These are phyloP conservation scores for Cochlearius cochlearius DNA, from an alignment of 2,113 vertebrate species.

Conservation along the genomic window DNA sequence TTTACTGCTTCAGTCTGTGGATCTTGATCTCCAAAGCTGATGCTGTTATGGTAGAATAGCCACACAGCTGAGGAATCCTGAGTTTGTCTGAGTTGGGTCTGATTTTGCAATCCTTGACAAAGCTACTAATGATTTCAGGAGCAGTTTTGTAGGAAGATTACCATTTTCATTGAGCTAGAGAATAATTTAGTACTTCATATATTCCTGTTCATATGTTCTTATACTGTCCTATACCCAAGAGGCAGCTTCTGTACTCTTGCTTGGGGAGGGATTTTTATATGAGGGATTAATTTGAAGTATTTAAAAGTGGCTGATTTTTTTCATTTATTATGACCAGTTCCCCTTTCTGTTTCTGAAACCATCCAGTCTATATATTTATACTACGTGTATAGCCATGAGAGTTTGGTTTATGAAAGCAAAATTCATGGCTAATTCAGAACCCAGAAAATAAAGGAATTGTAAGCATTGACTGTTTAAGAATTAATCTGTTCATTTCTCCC, in stretches of 20 bases:
- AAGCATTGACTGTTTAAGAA: slow-evolving; percentile 25
- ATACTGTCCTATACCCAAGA: background rate
- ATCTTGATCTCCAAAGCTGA: background rate
- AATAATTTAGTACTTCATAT: background rate
- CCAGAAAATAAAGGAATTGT: slow-evolving; percentile 53
- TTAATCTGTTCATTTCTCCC: slow-evolving; percentile 24
- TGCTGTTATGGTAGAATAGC: background rate
- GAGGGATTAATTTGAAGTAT: background rate
- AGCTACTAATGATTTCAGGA: background rate
- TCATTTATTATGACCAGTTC: background rate
- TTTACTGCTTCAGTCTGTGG: background rate
- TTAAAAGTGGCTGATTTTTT: background rate
- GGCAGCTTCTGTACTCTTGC: background rate
- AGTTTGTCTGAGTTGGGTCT: background rate
- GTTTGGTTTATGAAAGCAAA: slow-evolving; percentile 12
- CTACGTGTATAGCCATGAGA: background rate
- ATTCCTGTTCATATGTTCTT: background rate
- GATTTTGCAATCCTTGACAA: background rate
- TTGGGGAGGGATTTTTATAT: slow-evolving; percentile 1
- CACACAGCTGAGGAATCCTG: background rate
- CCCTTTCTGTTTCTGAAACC: slow-evolving; percentile 27
- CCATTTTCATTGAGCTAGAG: background rate
- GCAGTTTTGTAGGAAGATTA: background rate
- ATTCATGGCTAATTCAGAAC: slow-evolving; percentile 11
- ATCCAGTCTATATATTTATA: slow-evolving; percentile 49